Evolutionary conservation across 1,140 invertebrate genomes (phyloP).

Genomic region (Monomorium pharaonis): DNA sequence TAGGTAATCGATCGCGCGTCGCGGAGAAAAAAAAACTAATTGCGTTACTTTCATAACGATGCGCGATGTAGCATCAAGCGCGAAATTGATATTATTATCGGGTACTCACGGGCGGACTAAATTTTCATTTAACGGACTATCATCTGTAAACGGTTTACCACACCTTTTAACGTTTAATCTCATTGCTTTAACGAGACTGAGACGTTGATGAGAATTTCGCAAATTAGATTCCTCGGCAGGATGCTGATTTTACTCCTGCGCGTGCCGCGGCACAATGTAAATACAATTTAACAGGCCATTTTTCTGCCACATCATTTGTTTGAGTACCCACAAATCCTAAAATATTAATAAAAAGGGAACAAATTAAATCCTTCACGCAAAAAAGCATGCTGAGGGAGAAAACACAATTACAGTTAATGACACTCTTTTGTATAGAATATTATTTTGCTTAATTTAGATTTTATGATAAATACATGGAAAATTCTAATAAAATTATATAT

Average conservation of each 20-base stretch:
- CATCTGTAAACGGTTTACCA: background rate
- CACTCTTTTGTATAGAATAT: background rate
- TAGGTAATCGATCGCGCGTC: background rate
- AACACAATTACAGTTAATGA: background rate
- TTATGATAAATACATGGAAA: too few relatives aligned
- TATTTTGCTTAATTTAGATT: background rate
- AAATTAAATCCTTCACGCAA: background rate
- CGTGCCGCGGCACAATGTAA: background rate
- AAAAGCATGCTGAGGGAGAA: background rate
- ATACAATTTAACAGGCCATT: background rate
- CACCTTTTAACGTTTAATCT: slow-evolving; percentile 12
- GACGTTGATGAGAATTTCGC: background rate
- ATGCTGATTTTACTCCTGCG: background rate
- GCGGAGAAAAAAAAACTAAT: background rate
- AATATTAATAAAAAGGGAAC: too few relatives aligned
- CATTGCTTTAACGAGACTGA: slow-evolving; percentile 6
- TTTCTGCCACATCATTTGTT: background rate
- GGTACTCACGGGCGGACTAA: background rate
- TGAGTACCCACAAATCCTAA: background rate
- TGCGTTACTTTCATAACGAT: slow-evolving; percentile 3
- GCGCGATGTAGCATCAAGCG: background rate
- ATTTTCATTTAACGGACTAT: slow-evolving; percentile 8
- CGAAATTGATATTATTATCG: slow-evolving; percentile 3
- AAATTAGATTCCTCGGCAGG: background rate
- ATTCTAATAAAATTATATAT: too few relatives aligned